These are phyloP conservation scores for Mastigias papua DNA, from an alignment of 30 jellyfish, hydroid and myxozoan genomes.

Conservation along the genomic window DNA sequence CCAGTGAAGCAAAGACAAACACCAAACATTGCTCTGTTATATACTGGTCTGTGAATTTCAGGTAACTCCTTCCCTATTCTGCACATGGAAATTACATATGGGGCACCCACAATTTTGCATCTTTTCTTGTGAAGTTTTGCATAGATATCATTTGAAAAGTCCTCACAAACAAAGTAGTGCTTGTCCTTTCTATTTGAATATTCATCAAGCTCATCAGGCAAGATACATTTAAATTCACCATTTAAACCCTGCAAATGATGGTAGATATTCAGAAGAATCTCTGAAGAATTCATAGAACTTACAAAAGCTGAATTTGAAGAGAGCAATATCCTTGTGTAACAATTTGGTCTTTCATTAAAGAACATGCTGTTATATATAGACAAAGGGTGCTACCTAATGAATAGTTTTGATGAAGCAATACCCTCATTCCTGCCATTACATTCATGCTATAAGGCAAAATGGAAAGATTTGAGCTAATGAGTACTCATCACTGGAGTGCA, in stretches of 20 bases:
- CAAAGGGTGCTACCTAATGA: too few species aligned
- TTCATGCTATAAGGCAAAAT: too few species aligned
- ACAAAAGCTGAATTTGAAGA: too few species aligned
- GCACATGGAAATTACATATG: constrained; percentile 70
- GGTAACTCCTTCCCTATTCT: constrained; percentile 74
- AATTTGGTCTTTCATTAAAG: too few species aligned
- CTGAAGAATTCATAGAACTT: too few species aligned
- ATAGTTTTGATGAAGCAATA: too few species aligned
- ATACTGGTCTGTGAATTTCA: constrained; percentile 84
- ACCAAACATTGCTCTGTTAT: constrained; percentile 92
- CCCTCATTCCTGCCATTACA: too few species aligned
- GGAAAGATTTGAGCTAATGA: too few species aligned
- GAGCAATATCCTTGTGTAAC: too few species aligned
- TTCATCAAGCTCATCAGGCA: constrained; percentile 69
- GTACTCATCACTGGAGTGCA: too few species aligned
- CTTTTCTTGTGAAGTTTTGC: constrained; percentile 65
- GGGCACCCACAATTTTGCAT: constrained; percentile 98
- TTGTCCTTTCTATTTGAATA: constrained; percentile 64
- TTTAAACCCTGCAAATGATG: constrained; percentile 56
- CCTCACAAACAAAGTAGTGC: constrained; percentile 86
- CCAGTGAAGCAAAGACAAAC: constrained; percentile 99
- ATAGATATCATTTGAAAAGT: constrained; percentile 77
- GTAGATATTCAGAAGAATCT: too few species aligned
- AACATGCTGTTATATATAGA: too few species aligned
- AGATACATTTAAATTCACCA: constrained; percentile 68